phyloP scores from a whole-genome alignment of 2,888 invertebrate species.

The Coecobrya sp. region DNA sequence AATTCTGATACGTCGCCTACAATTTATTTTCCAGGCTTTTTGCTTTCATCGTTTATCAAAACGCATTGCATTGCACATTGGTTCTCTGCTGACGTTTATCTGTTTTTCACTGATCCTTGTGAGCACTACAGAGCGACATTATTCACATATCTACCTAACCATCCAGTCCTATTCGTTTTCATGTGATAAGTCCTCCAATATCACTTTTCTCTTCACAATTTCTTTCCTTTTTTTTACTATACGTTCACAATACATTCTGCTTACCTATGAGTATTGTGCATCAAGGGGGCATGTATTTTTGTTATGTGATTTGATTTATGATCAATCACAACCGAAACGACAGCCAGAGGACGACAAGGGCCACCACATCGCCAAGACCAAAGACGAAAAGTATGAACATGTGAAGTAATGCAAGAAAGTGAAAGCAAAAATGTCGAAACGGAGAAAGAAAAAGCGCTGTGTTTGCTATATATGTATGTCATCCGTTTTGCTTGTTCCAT shows the following conservation, averaged over 20 bases:
- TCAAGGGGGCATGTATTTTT: not conserved
- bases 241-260: not conserved
- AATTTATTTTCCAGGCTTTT: not conserved
- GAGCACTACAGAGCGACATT: constrained; percentile 31
- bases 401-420: constrained; percentile 44
- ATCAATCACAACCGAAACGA: constrained; percentile 67
- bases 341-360: constrained; percentile 32
- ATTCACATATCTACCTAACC: constrained; percentile 40
- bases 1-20: not conserved
- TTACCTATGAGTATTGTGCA: not conserved
- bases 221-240: not conserved
- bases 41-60: not conserved
- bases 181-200: constrained; percentile 39
- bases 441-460: not conserved
- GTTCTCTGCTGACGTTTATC: not conserved
- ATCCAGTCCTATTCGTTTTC: constrained; percentile 26
- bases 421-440: not conserved
- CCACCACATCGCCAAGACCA: constrained; percentile 24
- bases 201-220: not conserved
- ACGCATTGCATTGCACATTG: not conserved
- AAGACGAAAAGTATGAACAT: not conserved
- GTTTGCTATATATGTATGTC: not conserved
- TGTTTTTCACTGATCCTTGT: not conserved
- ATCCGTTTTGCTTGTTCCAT: not conserved
- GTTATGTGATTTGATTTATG: constrained; percentile 70